Percentiles rank a stretch among this genome's conserved stretches.
Conservation (phyloP, 2,888 invertebrate species). For the Rhabditoides inermis region DNA sequence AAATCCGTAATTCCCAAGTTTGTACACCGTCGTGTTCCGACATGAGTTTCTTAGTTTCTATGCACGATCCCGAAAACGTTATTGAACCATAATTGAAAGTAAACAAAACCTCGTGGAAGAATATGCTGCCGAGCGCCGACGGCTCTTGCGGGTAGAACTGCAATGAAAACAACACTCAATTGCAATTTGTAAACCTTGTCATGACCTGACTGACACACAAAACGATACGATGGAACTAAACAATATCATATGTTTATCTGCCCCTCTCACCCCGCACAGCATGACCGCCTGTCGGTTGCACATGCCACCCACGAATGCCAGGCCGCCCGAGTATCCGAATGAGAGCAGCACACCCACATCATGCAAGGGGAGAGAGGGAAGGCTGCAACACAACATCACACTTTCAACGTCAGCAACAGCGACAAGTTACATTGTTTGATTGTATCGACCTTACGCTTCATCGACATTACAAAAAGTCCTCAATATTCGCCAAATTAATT, state of each 20-base stretch:
- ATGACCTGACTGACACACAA: too few relatives aligned
- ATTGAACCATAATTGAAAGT: too few relatives aligned
- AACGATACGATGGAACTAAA: too few relatives aligned
- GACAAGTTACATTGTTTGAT: not conserved
- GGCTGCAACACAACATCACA: slow-evolving; percentile 9
- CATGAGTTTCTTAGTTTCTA: slow-evolving; percentile 14
- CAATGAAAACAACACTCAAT: slow-evolving; percentile 8
- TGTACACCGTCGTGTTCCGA: too few relatives aligned
- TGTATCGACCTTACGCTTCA: not conserved
- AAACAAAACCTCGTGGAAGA: slow-evolving; percentile 50
- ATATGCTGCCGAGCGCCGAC: slow-evolving; percentile 49
- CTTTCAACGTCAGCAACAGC: not conserved
- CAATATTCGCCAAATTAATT: too few relatives aligned
- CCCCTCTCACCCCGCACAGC: slow-evolving; percentile 27
- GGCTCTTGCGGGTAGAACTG: slow-evolving; percentile 50
- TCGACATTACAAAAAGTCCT: not conserved
- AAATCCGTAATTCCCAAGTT: too few relatives aligned
- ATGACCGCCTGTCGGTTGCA: slow-evolving; percentile 41
- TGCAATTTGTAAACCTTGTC: not conserved
- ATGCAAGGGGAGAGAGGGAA: slow-evolving; percentile 38
- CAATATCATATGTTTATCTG: too few relatives aligned
- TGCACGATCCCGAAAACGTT: too few relatives aligned
- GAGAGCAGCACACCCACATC: slow-evolving; percentile 44
- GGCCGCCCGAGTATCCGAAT: slow-evolving; percentile 46
- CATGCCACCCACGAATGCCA: slow-evolving; percentile 48